phyloP scores from a whole-genome alignment of 2,888 invertebrate genomes.

The Andrena chrysosceles region DNA sequence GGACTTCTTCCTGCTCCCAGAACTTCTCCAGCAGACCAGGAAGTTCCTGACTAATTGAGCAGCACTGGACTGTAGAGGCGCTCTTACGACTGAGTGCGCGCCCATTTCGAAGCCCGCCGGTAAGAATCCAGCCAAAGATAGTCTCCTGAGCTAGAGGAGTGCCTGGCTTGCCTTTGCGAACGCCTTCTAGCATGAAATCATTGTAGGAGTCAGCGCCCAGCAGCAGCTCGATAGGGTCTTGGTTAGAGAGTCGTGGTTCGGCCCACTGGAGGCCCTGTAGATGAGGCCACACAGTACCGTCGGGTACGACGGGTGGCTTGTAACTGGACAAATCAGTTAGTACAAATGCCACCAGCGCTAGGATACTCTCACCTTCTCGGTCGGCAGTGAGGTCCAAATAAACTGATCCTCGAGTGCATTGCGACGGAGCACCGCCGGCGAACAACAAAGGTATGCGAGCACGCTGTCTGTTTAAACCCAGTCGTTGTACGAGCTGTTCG shows the following conservation, averaged over 20 bases:
- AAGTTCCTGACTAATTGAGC: background rate
- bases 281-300: background rate
- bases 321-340: background rate
- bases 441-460: background rate
- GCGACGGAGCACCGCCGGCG: background rate
- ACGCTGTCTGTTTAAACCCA: background rate
- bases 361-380: background rate
- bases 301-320: background rate
- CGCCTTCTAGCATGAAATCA: background rate
- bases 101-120: background rate
- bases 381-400: background rate
- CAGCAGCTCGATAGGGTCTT: background rate
- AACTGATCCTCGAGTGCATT: background rate
- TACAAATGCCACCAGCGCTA: too few species aligned
- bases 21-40: background rate
- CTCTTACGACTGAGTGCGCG: rapidly evolving
- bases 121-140: background rate
- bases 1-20: slow-evolving; percentile 16
- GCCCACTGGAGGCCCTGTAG: too few species aligned
- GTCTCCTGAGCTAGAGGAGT: background rate
- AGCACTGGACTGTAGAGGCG: background rate
- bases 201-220: background rate
- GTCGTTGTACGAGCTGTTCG: background rate
- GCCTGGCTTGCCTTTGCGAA: background rate
- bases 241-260: rapidly evolving